phyloP scores from a whole-genome alignment of 2,888 invertebrate genomes.

The Tenthredo livida region DNA sequence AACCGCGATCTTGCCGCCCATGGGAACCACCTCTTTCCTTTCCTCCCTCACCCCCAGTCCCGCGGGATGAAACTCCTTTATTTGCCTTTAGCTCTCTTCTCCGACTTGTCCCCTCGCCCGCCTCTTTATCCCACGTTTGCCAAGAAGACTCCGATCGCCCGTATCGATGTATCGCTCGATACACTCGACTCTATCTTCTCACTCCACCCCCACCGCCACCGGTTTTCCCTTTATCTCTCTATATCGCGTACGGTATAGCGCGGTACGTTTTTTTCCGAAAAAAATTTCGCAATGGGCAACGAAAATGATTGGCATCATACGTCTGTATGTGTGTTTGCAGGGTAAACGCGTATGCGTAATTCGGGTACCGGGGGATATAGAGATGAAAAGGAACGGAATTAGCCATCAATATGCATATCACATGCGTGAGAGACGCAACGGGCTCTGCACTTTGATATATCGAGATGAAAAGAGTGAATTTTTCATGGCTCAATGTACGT shows the following conservation, averaged over 20 bases:
- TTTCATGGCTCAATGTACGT: neutral
- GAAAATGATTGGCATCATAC: conserved; percentile 3
- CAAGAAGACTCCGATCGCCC: conserved; percentile 21
- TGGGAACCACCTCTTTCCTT: conserved; percentile 30
- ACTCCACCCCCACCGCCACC: neutral
- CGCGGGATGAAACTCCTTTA: conserved; percentile 42
- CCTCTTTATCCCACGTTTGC: neutral
- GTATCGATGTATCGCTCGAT: conserved; percentile 40
- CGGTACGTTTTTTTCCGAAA: neutral
- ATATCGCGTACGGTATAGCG: neutral
- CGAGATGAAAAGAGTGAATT: neutral
- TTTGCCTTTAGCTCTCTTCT: conserved; percentile 42
- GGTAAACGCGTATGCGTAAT: neutral
- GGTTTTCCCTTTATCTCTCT: neutral
- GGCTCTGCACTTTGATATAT: neutral
- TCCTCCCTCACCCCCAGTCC: neutral
- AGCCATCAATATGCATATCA: conserved; percentile 11
- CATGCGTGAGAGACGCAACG: neutral
- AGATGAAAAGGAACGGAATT: conserved; percentile 14
- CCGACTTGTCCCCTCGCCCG: neutral
- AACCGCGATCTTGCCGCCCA: conserved; percentile 49
- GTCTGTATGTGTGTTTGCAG: neutral
- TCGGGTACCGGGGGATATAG: neutral
- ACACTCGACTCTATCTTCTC: conserved; percentile 24
- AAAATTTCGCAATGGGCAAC: neutral